phyloP scores from a whole-genome alignment of 2,797 vertebrate species.

The Dendrocincla tyrannina region DNA sequence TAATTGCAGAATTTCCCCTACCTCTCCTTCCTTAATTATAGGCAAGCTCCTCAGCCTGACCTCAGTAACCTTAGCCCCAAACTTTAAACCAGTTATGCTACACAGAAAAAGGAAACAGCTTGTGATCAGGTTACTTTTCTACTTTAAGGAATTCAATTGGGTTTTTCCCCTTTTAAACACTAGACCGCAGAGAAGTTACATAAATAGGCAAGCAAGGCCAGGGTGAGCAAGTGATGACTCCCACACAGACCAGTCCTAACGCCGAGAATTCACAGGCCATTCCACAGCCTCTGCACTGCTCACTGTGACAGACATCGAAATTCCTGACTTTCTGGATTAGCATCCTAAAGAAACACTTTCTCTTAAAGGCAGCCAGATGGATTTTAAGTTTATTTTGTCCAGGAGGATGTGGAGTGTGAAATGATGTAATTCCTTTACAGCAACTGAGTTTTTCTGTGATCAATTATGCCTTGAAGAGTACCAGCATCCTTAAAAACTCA shows the following conservation, averaged over 20 bases:
- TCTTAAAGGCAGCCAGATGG: background rate
- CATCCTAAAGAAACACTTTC: background rate
- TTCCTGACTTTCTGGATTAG: background rate
- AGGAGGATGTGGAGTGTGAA: background rate
- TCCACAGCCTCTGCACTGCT: background rate
- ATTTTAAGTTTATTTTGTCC: background rate
- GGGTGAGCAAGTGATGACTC: background rate
- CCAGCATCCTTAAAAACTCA: background rate
- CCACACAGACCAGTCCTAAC: background rate
- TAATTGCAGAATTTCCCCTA: background rate
- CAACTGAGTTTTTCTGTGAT: background rate
- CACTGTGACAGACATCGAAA: accelerated
- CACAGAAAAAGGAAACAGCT: background rate
- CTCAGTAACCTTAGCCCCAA: background rate
- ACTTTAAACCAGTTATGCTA: background rate
- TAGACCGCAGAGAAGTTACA: background rate
- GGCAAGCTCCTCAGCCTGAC: background rate
- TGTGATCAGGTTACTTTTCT: background rate
- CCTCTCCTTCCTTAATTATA: background rate
- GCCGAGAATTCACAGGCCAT: background rate
- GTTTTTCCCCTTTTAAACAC: background rate
- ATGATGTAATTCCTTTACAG: background rate
- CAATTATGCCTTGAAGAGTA: background rate
- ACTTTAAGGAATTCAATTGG: background rate
- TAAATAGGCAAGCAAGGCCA: background rate